A percentile compares a stretch with the other conserved stretches of the same genome.
phyloP scores from a whole-genome alignment of 1,140 invertebrate genomes.

The Chironomus striatipennis region DNA sequence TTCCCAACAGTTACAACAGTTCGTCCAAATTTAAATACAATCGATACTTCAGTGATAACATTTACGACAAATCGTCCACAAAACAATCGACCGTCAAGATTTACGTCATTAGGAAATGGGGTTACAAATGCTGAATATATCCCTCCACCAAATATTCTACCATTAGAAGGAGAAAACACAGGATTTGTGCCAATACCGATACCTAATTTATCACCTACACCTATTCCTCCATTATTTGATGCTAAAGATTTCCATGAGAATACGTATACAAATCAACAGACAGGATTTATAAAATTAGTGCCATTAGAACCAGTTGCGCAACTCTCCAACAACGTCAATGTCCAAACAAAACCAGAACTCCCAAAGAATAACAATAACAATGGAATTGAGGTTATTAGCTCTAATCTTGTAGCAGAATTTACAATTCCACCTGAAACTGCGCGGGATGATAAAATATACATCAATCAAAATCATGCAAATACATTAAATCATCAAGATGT shows the following conservation, averaged over 20 bases:
- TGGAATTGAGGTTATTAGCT: neutral
- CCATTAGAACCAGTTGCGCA: neutral
- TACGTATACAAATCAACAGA: slow-evolving; percentile 21
- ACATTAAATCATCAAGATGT: neutral
- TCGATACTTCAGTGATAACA: slow-evolving; percentile 10
- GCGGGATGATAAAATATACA: neutral
- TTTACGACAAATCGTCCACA: slow-evolving; percentile 16
- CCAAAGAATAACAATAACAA: neutral
- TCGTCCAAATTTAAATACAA: neutral
- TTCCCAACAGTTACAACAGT: neutral
- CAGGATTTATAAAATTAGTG: neutral
- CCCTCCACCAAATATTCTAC: neutral
- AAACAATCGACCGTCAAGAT: neutral
- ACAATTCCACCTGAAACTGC: neutral
- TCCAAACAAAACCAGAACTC: neutral
- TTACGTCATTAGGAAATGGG: neutral
- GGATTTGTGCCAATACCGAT: slow-evolving; percentile 41
- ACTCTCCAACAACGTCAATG: neutral
- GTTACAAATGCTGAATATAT: slow-evolving; percentile 11
- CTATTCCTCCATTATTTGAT: slow-evolving; percentile 48
- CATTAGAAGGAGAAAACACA: neutral
- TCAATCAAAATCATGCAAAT: neutral
- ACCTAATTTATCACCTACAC: slow-evolving; percentile 45
- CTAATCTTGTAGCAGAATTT: neutral
- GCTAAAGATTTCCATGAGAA: slow-evolving; percentile 44